Conservation (phyloP, 2,888 invertebrate species). For the Rhamphomyia laevipes region DNA sequence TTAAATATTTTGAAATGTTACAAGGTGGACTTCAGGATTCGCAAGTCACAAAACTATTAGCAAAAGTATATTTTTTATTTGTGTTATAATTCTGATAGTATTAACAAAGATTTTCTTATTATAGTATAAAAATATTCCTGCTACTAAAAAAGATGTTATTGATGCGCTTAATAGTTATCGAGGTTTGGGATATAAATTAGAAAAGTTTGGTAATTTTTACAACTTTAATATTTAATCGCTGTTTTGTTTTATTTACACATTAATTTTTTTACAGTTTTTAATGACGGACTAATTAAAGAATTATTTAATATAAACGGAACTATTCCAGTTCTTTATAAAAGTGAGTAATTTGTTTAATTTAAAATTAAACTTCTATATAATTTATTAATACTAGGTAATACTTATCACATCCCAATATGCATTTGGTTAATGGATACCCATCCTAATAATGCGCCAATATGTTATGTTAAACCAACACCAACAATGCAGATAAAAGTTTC, state of each 20-base stretch:
- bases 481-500: constrained; percentile 95
- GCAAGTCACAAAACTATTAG: constrained; percentile 41
- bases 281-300: constrained; percentile 72
- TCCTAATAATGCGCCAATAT: constrained; percentile 91
- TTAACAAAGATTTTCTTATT: constrained; percentile 20
- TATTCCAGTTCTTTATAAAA: constrained; percentile 84
- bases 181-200: constrained; percentile 51
- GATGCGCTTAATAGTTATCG: constrained; percentile 52
- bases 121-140: constrained; percentile 59
- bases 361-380: not conserved
- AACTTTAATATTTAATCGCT: not conserved
- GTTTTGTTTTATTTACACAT: not conserved
- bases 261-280: constrained; percentile 54
- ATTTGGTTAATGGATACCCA: constrained; percentile 96
- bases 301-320: constrained; percentile 81
- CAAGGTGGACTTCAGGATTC: constrained; percentile 36
- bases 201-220: constrained; percentile 53
- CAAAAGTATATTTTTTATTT: constrained; percentile 34
- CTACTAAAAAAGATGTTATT: constrained; percentile 53
- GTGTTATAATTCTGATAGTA: not conserved
- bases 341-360: constrained; percentile 28
- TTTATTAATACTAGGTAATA: constrained; percentile 41
- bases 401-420: constrained; percentile 93
- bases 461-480: constrained; percentile 85
- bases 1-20: constrained; percentile 16